Conservation (phyloP, 2,797 vertebrate species). For the Hybognathus amarus region DNA sequence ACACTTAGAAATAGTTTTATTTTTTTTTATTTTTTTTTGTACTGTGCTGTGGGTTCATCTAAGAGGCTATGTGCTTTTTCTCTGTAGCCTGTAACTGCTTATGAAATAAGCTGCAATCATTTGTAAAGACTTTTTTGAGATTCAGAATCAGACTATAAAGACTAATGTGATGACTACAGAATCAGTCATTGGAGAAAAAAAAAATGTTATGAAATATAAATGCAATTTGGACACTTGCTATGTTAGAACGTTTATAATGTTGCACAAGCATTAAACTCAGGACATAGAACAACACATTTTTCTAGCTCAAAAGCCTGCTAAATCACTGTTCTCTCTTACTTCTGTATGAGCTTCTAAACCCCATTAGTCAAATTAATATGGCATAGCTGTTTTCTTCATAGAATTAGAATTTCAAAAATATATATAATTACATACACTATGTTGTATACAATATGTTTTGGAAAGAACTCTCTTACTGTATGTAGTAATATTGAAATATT, state of each 20-base stretch:
- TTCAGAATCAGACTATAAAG: neutral
- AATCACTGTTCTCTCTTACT: conserved; percentile 10
- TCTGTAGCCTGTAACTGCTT: conserved; percentile 9
- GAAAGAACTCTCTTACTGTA: neutral
- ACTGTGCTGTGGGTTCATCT: neutral
- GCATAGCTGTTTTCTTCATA: conserved; percentile 18
- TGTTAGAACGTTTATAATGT: neutral
- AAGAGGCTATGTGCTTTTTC: neutral
- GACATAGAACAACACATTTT: neutral
- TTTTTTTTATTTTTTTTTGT: neutral
- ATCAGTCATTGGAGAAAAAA: conserved; percentile 1
- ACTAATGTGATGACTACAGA: neutral
- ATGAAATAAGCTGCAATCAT: conserved; percentile 19
- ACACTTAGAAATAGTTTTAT: too few relatives aligned
- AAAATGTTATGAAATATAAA: conserved; percentile 2
- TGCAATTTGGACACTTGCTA: neutral
- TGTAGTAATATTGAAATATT: neutral
- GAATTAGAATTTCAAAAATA: neutral
- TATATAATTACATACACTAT: conserved; percentile 9
- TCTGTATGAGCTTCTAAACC: conserved; percentile 12
- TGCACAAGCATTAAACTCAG: neutral
- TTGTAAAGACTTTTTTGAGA: neutral
- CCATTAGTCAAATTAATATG: conserved; percentile 23
- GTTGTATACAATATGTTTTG: neutral
- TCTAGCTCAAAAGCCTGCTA: neutral